Base-by-base conservation (phyloP, 2,888 invertebrate genomes). In the Gibbula magus region DNA sequence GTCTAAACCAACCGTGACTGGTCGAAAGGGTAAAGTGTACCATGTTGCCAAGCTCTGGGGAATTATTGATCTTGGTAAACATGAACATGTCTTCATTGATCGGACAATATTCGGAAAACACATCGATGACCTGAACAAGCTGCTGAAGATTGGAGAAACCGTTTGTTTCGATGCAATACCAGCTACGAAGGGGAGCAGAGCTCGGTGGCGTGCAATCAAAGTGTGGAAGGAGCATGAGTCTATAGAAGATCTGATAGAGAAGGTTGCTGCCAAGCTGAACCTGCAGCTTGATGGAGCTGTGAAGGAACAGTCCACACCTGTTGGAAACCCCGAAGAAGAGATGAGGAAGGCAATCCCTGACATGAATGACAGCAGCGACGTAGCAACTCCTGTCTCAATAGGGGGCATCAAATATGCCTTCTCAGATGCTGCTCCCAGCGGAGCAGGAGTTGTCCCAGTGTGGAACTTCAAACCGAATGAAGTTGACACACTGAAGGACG, bases 1-100 rank as follows among this genome's bases (percentile, higher is more conserved):
- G 74, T 86, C 87, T 45, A 86, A 86, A 56, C 88, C 90, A 22
- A 88, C 90, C 2, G 88, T 92, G 13, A 90, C 87, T 81, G 87
- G 86, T 32, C 88, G 92, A 5, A 91, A 91, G 81, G 93, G 93
- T 4, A 89, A 91, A 77, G 89, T 93, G 51, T 93, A 91, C 83
- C 93, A 93, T 86, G 91, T 93, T 61, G 92, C 93, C 39, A 92
- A 93, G 85, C 85, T 93, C 22, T 93, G 93, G 93, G 92, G 93
- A 32, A 93, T 93, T 70, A 91, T 93, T 53, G 93, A 93, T 84
- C 87, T 93, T n/a, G 93, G 93, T 2, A 90, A 91, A 80, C 93
- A 93, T 86, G 93, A 93, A 84, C 93, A 93, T 85, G 93, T 93
- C 18, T 93, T 93, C 81, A 93, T 93, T 80, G 93, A 93, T 82